These are phyloP conservation scores for Vombatus ursinus DNA, from an alignment of 2,113 vertebrate genomes.

Conservation along the genomic window DNA sequence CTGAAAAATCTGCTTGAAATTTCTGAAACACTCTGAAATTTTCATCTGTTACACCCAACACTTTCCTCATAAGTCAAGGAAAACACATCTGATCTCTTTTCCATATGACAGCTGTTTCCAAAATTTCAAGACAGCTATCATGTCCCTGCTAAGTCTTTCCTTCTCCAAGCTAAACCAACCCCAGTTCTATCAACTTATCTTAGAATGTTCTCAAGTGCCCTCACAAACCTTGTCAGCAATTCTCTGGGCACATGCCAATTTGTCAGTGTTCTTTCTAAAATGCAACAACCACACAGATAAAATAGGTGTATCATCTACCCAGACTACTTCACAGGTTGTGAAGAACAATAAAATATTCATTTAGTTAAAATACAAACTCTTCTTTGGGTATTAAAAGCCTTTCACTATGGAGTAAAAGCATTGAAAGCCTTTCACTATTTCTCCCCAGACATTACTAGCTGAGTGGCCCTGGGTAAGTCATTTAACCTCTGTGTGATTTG, in stretches of 20 bases:
- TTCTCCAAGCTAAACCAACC: too few relatives aligned
- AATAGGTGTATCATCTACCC: neutral
- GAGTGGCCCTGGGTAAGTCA: neutral
- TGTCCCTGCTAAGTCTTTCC: neutral
- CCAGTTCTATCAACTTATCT: too few relatives aligned
- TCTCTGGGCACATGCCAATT: neutral
- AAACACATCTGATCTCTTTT: neutral
- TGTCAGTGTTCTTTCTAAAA: neutral
- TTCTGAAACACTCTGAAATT: neutral
- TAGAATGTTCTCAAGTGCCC: too few relatives aligned
- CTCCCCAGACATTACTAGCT: neutral
- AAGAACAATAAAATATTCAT: neutral
- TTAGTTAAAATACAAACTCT: neutral
- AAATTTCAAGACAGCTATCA: neutral
- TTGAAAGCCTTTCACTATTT: too few relatives aligned
- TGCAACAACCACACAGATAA: neutral
- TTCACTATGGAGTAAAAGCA: too few relatives aligned
- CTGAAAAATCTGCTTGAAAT: neutral
- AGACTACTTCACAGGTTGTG: neutral
- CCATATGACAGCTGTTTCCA: neutral
- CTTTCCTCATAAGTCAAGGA: neutral
- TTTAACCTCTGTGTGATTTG: neutral
- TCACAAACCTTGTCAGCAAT: neutral
- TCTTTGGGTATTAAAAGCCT: neutral
- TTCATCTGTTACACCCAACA: neutral